phyloP scores from a whole-genome alignment of 2,888 invertebrate genomes.

The Carpatolechia fugitivella region DNA sequence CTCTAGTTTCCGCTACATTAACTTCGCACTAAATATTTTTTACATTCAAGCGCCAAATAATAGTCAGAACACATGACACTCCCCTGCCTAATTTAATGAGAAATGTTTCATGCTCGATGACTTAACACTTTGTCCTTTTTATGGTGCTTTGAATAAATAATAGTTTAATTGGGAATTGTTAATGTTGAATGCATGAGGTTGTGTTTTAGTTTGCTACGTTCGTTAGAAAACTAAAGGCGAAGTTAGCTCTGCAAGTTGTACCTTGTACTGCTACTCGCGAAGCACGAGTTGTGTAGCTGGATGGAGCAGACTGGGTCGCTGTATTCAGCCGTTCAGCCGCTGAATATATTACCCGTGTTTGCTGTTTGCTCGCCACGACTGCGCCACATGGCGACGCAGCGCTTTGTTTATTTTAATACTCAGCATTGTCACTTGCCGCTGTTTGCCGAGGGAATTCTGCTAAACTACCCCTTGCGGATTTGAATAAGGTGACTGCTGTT shows the following conservation, averaged over 20 bases:
- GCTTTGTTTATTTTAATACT: conserved; percentile 77
- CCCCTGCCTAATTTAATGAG: conserved; percentile 46
- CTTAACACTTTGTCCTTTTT: conserved; percentile 21
- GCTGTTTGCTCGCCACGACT: conserved; percentile 58
- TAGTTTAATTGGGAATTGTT: conserved; percentile 22
- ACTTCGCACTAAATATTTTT: conserved; percentile 38
- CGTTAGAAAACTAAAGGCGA: conserved; percentile 50
- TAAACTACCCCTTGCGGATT: conserved; percentile 63
- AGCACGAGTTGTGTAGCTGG: not conserved
- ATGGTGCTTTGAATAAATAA: conserved; percentile 23
- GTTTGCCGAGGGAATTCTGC: conserved; percentile 65
- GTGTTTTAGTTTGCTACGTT: conserved; percentile 35
- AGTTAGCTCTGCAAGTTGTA: conserved; percentile 31
- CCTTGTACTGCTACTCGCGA: not conserved
- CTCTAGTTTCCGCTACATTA: conserved; percentile 48
- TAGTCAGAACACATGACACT: conserved; percentile 41
- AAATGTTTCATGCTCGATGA: conserved; percentile 33
- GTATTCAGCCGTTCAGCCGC: conserved; percentile 36
- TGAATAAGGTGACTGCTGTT: conserved; percentile 41
- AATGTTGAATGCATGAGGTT: conserved; percentile 21
- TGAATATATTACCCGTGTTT: conserved; percentile 72
- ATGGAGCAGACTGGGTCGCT: conserved; percentile 25
- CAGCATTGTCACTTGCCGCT: conserved; percentile 67
- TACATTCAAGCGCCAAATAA: conserved; percentile 44
- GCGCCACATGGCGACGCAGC: conserved; percentile 67